These are phyloP conservation scores for Heliornis fulica DNA, from an alignment of 2,113 vertebrate genomes.

Conservation along the genomic window DNA sequence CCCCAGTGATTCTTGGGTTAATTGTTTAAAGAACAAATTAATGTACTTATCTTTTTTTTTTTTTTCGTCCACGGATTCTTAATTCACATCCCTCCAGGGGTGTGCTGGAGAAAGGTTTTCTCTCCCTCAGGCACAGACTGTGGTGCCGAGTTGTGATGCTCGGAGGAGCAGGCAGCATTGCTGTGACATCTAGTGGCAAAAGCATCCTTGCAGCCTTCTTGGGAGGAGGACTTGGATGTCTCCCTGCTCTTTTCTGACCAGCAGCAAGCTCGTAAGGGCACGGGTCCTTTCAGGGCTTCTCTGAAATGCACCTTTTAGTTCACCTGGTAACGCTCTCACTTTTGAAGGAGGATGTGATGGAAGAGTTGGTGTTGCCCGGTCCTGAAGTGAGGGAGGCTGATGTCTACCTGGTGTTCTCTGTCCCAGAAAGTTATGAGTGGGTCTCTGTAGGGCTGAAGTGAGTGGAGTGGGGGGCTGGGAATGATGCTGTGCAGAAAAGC, in stretches of 20 bases:
- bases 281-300: not conserved
- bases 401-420: not conserved
- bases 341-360: not conserved
- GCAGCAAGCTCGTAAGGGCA: rapidly evolving
- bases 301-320: not conserved
- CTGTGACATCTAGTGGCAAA: slow-evolving; percentile 65
- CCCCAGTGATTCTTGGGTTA: not conserved
- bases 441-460: not conserved
- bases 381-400: not conserved
- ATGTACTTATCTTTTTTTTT: no score
- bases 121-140: not conserved
- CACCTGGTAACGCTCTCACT: rapidly evolving
- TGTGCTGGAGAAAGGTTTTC: not conserved
- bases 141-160: not conserved
- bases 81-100: not conserved
- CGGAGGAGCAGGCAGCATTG: not conserved
- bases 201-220: not conserved
- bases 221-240: not conserved
- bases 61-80: no score
- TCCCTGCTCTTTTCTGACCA: not conserved
- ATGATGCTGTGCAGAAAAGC: not conserved
- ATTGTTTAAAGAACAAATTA: not conserved
- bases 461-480: not conserved
- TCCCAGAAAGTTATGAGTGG: not conserved
- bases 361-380: not conserved